A percentile compares a stretch with the other conserved stretches of the same genome.
Evolutionary conservation across 2,888 invertebrate species (phyloP).

Genomic region (Harmothoe impar): DNA sequence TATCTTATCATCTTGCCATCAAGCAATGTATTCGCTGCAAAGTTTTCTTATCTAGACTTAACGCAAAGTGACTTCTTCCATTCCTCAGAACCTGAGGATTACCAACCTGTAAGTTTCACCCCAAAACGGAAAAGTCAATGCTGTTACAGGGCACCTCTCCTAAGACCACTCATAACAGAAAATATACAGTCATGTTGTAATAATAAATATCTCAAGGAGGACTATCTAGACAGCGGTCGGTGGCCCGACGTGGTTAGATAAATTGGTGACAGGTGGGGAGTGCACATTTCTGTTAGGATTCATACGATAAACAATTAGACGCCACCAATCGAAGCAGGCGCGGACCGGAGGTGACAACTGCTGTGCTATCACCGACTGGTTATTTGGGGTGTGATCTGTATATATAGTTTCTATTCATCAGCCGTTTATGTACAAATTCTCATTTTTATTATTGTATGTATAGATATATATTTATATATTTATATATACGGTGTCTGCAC

Average conservation of each 20-base stretch:
- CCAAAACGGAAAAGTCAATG: slow-evolving; percentile 35
- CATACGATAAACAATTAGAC: slow-evolving; percentile 9
- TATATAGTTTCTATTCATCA: slow-evolving; percentile 52
- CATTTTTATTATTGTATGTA: slow-evolving; percentile 54
- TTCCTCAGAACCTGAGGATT: slow-evolving; percentile 4
- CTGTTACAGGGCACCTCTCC: slow-evolving; percentile 57
- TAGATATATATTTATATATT: slow-evolving; percentile 50
- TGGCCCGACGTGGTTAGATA: slow-evolving; percentile 30
- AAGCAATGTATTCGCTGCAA: slow-evolving; percentile 46
- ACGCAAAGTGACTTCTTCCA: slow-evolving; percentile 25
- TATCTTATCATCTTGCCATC: slow-evolving; percentile 36
- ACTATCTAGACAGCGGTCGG: slow-evolving; percentile 51
- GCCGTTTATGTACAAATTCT: slow-evolving; percentile 53
- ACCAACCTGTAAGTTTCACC: slow-evolving; percentile 50
- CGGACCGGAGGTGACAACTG: slow-evolving; percentile 29
- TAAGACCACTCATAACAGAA: slow-evolving; percentile 58
- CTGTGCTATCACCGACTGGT: neutral
- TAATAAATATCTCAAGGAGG: slow-evolving; percentile 56
- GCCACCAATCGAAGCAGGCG: slow-evolving; percentile 46
- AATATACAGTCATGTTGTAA: slow-evolving; percentile 51
- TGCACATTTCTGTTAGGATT: slow-evolving; percentile 11
- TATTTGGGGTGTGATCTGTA: slow-evolving; percentile 23
- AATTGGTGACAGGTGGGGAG: slow-evolving; percentile 30
- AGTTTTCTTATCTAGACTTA: slow-evolving; percentile 40
- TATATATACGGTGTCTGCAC: slow-evolving; percentile 51